Percentiles rank a stretch among this genome's conserved stretches.
Evolutionary conservation across 2,888 invertebrate species (phyloP).

Genomic region (Harmothoe impar): DNA sequence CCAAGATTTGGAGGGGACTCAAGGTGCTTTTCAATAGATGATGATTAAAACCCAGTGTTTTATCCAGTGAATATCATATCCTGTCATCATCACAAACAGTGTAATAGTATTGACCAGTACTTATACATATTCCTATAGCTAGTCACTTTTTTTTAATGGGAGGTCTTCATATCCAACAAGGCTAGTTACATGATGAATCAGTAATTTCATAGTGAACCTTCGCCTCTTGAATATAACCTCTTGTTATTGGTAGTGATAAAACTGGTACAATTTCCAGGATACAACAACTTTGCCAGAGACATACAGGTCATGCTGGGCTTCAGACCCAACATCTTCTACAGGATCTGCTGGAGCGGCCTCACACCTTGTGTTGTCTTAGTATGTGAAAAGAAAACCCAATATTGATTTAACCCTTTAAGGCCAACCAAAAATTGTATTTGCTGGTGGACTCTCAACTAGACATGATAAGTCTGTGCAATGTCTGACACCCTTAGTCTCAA

Average conservation of each 20-base stretch:
- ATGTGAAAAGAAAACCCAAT: neutral
- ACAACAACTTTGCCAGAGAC: neutral
- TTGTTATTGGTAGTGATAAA: no score
- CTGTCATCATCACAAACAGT: neutral
- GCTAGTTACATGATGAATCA: no score
- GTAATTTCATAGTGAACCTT: no score
- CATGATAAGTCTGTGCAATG: neutral
- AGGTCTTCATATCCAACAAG: no score
- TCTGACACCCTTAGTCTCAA: neutral
- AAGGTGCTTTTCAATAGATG: no score
- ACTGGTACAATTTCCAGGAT: neutral
- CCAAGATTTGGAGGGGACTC: neutral
- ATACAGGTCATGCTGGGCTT: constrained; percentile 54
- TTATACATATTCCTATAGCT: no score
- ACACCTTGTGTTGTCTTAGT: constrained; percentile 4
- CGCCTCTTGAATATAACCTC: no score
- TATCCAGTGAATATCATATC: neutral
- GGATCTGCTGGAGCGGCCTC: neutral
- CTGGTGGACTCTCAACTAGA: neutral
- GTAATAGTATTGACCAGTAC: neutral
- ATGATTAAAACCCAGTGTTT: neutral
- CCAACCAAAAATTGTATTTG: no score
- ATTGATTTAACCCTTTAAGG: neutral
- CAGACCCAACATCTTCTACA: constrained; percentile 38
- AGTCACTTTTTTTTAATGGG: neutral